Evolutionary conservation across 1,140 invertebrate species (phyloP), one percentile per base, ranked within the genome.

Genomic region (Berghia stephanieae): DNA sequence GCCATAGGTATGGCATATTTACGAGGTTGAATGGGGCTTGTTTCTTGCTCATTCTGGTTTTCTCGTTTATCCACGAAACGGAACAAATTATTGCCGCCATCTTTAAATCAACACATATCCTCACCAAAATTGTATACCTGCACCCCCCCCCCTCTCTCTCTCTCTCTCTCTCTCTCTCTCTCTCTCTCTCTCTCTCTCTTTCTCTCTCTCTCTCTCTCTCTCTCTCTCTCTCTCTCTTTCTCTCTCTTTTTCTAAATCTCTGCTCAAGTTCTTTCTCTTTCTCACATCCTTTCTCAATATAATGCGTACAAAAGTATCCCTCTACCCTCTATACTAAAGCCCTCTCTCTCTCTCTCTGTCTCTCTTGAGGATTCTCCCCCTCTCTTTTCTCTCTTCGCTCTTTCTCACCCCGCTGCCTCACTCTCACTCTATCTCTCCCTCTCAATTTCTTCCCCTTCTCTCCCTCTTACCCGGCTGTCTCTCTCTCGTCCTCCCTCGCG

Each of bases 281-380:
- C 18, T 1, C 21, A n/a, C 34, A 27, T 0, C 8, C 24, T 57
- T 13, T n/a, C 5, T n/a, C 10, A 16, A n/a, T 27, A 27, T 57
- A 57, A 27, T 2, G 8, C 34, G 10, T 31, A 57, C 55, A 6
- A 57, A 31, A 21, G 21, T 6, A 57, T 60, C 57, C 34, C 57
- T 60, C 57, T 60, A n/a, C 34, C 57, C 34, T 31, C 34, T 31
- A 10, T 31, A 27, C 57, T 60, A n/a, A 27, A n/a, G 24, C 57
- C 34, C 57, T 60, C 57, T 60, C 57, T 60, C 57, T 60, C 44
- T 57, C 70, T 60, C 57, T 8, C 57, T 60, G n/a, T 60, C 57
- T 60, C 57, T 60, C 57, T 8, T 31, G 8, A n/a, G 8, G n/a
- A 27, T 31, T n/a, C 57, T n/a, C n/a, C n/a, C n/a, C n/a, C 57